phyloP scores from a whole-genome alignment of 2,113 vertebrate species.

The Mormyrus lacerda region DNA sequence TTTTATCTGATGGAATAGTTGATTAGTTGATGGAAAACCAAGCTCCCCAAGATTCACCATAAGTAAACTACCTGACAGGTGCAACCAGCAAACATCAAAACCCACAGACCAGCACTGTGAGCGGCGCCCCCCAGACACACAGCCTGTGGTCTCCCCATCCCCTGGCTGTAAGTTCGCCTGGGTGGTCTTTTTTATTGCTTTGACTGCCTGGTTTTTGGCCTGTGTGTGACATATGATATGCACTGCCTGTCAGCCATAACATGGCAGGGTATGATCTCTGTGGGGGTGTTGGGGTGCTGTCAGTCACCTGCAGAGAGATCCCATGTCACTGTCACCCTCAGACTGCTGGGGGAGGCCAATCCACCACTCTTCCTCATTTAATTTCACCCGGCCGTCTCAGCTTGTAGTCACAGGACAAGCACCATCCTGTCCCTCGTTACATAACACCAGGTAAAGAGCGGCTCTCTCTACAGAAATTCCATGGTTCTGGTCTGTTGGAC shows the following conservation, averaged over 20 bases:
- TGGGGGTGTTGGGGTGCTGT: not conserved
- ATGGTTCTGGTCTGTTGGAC: not conserved
- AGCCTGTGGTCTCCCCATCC: not conserved
- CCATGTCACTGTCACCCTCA: not conserved
- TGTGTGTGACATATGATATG: conserved; percentile 47
- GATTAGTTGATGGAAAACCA: not conserved
- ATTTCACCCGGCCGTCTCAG: not conserved
- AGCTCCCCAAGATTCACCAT: not conserved
- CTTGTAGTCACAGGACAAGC: not conserved
- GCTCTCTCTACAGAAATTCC: not conserved
- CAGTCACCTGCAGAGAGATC: not conserved
- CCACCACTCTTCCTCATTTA: not conserved
- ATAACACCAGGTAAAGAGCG: not conserved
- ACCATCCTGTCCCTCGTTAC: not conserved
- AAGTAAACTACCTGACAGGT: not conserved
- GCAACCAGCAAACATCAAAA: not conserved
- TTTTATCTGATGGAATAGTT: no score
- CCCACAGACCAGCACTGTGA: not conserved
- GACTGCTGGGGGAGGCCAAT: not conserved
- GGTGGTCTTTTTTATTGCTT: conserved; percentile 46
- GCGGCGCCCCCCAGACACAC: conserved; percentile 7
- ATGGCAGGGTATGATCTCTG: not conserved
- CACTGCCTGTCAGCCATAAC: conserved; percentile 45
- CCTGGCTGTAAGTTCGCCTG: conserved; percentile 30
- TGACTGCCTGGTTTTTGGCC: conserved; percentile 42